Evolutionary conservation across 2,113 vertebrate species (phyloP), one percentile per base, ranked within the genome.

Genomic region (Anolis carolinensis): DNA sequence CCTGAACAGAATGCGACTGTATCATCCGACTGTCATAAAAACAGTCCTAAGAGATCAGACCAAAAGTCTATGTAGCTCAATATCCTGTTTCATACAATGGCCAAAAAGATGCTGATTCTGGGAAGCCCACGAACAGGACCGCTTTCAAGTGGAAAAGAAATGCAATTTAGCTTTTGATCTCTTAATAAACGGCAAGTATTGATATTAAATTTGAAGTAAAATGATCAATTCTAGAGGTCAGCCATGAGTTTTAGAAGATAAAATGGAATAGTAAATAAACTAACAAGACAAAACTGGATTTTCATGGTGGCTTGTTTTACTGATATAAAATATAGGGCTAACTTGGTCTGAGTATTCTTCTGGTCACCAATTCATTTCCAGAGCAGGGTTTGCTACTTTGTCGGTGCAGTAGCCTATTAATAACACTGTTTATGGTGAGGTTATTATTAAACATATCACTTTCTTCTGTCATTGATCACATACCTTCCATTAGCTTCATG

Each of bases 401-500:
- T 44, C 44, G 4, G 13, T 70, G 20, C 13, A 72, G 18, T 62
- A 83, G 5, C n/a, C 30, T 84, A 44, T 27, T 0, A 16, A 67
- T 84, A 7, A 16, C 10, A 27, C 27, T 74, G 25, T 18, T 67
- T 13, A 50, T 50, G 7, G 48, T 59, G 8, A 62, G 39, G 48
- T 9, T 32, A 81, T 11, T 52, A 11, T 30, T 52, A 25, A 1
- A 1, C 13, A 13, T 18, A 23, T 23, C 5, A 8, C 13, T 63
- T 44, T 14, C 39, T 25, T 3, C 55, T 62, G 7, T 13, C 44
- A 30, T 36, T 81, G 39, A 48, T 36, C 70, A 86, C 59, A 10
- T 75, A 99, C 99, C 98, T 91, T 97, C 96, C 91, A 99, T 98
- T 39, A 97, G 96, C 84, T 99, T 98, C 98, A 99, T 99, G 91